Evolutionary conservation across 1,140 invertebrate species (phyloP), one percentile per base, ranked within the genome.

Genomic region (Halesus radiatus): DNA sequence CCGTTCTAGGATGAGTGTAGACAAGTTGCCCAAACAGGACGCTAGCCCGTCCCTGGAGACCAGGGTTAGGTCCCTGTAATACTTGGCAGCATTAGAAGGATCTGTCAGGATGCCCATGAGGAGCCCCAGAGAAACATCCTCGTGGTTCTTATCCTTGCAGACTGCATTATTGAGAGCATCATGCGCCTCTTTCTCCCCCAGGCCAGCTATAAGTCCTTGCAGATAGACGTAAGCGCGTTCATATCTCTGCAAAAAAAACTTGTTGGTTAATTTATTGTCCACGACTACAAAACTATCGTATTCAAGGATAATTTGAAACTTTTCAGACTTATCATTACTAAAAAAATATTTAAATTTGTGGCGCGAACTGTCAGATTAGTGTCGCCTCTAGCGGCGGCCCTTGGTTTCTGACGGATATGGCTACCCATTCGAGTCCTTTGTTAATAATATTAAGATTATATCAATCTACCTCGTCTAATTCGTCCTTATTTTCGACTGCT

Each of bases 111-210:
- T 98, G 74, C 93, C 92, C 85, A 96, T 95, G 15, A 99, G 89
- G 84, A 99, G 92, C 56, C 98, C 98, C 79, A 98, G 88, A 64
- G 95, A 97, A 60, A 98, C 94, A 86, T 99, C 97, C 88, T 99
- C 97, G 87, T 96, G 95, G 83, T 93, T 94, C 85, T 94, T 94
- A 79, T 97, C 96, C 87, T 98, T 97, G 85, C 94, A 95, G 64
- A 97, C 94, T 50, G 95, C 93, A 88, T 94, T 96, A 86, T 95
- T 97, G 13, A 98, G 90, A 13, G 94, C 94, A 88, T 98, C 97
- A 86, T 98, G 96, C 80, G 95, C 93, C 89, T 99, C 97, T 87
- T 98, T 97, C 86, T 99, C 97, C 78, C 95, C 97, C 79, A 97
- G 91, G 76, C 95, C 96, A 76, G 92, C 90, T 29, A 94, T 93